These are phyloP conservation scores for Pangasius larnaudii DNA, from an alignment of 2,797 vertebrate genomes.

Conservation along the genomic window DNA sequence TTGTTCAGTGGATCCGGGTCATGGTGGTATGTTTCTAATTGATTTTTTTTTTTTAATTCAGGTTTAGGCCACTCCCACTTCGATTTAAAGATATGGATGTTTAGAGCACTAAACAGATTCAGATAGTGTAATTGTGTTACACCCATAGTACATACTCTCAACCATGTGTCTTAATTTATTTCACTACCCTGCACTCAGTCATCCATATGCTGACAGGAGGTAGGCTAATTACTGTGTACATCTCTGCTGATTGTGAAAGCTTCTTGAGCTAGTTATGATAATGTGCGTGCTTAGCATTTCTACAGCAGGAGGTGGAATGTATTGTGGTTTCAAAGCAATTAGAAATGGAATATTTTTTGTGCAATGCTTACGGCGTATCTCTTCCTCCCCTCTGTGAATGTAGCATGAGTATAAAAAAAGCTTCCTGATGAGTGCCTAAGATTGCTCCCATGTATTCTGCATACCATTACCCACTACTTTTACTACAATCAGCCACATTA, in stretches of 20 bases:
- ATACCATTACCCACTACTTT: background rate
- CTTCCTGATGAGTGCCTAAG: background rate
- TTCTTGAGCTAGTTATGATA: conserved; percentile 36
- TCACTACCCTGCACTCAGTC: background rate
- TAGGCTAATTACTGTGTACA: conserved; percentile 39
- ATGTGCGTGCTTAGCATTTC: conserved; percentile 11
- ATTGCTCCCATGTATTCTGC: conserved; percentile 19
- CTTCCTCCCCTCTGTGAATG: conserved; percentile 14
- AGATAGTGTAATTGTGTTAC: background rate
- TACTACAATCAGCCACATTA: conserved; percentile 9
- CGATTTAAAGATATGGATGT: background rate
- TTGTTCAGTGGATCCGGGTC: background rate
- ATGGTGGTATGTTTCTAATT: background rate
- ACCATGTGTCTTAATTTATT: background rate
- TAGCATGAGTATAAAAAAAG: background rate
- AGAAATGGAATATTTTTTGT: conserved; percentile 1
- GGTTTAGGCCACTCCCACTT: background rate
- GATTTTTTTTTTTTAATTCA: background rate
- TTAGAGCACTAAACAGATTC: background rate
- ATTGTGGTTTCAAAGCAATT: conserved; percentile 11
- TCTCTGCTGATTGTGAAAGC: conserved; percentile 28
- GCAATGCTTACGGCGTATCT: background rate
- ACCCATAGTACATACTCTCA: background rate
- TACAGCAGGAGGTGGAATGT: conserved; percentile 12
- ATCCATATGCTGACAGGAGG: conserved; percentile 9